These are phyloP conservation scores for Austrolebias charrua DNA, from an alignment of 2,797 vertebrate species.

Conservation along the genomic window DNA sequence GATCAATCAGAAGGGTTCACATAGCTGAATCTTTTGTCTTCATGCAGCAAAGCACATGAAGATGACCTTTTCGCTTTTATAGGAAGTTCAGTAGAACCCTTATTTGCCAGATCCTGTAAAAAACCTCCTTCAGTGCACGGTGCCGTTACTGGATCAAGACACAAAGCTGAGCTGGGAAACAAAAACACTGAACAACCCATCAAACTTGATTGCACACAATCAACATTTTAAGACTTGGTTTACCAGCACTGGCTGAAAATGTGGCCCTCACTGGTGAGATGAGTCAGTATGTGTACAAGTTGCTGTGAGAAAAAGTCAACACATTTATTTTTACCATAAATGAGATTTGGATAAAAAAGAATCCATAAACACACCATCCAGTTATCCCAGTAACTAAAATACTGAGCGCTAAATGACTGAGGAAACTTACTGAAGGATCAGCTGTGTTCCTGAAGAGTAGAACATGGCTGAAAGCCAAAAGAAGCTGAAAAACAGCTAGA, in stretches of 20 bases:
- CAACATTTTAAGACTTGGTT: conserved; percentile 9
- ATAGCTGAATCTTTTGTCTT: conserved; percentile 13
- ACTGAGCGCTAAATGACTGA: too few relatives aligned
- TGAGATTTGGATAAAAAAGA: too few relatives aligned
- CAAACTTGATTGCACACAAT: conserved; percentile 29
- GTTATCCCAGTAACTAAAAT: too few relatives aligned
- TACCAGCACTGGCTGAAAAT: background rate
- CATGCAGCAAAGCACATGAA: conserved; percentile 1
- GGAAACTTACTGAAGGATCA: too few relatives aligned
- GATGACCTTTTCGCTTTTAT: conserved; percentile 15
- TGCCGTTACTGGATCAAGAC: conserved; percentile 4
- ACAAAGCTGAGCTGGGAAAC: conserved; percentile 3
- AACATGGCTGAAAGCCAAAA: too few relatives aligned
- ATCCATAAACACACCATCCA: too few relatives aligned
- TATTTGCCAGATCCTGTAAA: conserved; percentile 12
- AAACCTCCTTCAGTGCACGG: background rate
- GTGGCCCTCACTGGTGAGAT: background rate
- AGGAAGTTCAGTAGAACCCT: conserved; percentile 21
- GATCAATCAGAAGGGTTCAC: conserved; percentile 11
- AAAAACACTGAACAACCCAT: conserved; percentile 11
- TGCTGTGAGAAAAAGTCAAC: background rate
- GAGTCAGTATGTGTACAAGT: too few relatives aligned
- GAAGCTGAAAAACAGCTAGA: too few relatives aligned
- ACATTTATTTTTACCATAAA: background rate
- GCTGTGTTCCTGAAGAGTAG: too few relatives aligned